Evolutionary conservation across 2,797 vertebrate species (phyloP), one percentile per base, ranked within the genome.

Genomic region (Pelodytes ibericus): DNA sequence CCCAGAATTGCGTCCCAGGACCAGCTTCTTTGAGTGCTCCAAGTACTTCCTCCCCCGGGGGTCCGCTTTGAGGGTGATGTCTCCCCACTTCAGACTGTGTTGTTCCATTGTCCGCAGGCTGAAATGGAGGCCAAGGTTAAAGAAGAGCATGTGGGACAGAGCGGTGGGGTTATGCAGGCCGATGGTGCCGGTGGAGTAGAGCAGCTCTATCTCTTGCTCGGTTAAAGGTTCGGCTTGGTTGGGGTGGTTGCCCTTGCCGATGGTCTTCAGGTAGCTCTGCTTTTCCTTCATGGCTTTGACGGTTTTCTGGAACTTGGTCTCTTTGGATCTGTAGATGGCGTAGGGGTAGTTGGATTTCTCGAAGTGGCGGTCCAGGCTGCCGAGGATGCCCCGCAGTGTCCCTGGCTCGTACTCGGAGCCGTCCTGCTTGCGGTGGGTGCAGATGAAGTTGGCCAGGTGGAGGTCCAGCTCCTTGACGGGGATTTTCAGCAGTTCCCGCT

Each of bases 361-460:
- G 27, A 80, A 75, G 73, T 76, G 74, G 15, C 79, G 79, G 69
- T 80, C 79, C 60, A 80, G 64, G 27, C 74, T 76, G 25, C 79
- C 79, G 63, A 80, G 65, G 47, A 80, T 80, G 25, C 79, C 79
- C 1, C 79, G 69, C 27, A 80, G 47, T 11, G 79, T 76, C 4
- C 79, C 74, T 7, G 79, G 56, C 31, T 80, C 79, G 15, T 76
- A 80, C 57, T 80, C 79, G 0, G 69, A 61, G 11, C 79, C 79
- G 15, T 80, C 74, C 64, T 76, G 74, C 36, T 80, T 80, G 20
- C 74, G 79, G 62, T 76, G 69, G 16, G 73, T 67, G 62, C 44
- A 30, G 33, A 80, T 68, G 57, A 80, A 80, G 57, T 63, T 68
- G 41, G 74, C 64, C 29, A 80, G 63, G 69, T 72, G 67, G 3